Base-by-base conservation (phyloP, 2,797 vertebrate species). In the Melanotaenia maccullochi region DNA sequence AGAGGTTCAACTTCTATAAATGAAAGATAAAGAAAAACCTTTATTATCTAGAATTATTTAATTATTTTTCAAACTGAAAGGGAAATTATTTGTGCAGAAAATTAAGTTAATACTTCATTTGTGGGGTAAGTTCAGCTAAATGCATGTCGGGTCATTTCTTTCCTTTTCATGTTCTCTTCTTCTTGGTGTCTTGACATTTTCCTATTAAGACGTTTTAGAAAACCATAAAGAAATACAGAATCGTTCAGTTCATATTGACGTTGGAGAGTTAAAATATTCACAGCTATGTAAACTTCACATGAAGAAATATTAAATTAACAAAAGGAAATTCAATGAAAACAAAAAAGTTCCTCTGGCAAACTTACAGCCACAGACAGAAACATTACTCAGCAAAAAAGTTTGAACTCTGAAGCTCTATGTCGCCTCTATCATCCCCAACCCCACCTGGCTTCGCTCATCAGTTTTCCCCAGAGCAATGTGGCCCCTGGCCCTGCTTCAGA, bases 361-460 rank as follows among this genome's bases (percentile, higher is more conserved):
- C 36, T 55, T 54, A 42, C 35, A 58, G 30, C 13, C 16, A 28
- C 58, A 61, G 20, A 57, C 63, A 71, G 38, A 76, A 68, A 64
- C 44, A 58, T 84, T 74, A 81, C 78, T 82, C 76, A 80, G 77
- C 85, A 80, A 59, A 81, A 75, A 49, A 51, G 24, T 61, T 52
- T 68, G 57, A 70, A 66, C 74, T 88, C 86, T 83, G 70, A 79
- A 66, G 70, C 69, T 11, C 75, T 60, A 70, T 60, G 51, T 82
- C 69, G 73, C 51, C 76, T 79, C 63, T 68, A 88, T 85, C 71
- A 78, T 81, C 67, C 54, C 35, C 61, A 16, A 28, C 60, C 76
- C 81, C 82, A 77, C 81, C 90, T 87, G 81, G 85, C 85, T 87
- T 89, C 78, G 67, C 88, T 91, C 92, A 89, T 93, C 91, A 82